Evolutionary conservation across 2,797 vertebrate genomes (phyloP).

Genomic region (Ctenopoma kingsleyae): DNA sequence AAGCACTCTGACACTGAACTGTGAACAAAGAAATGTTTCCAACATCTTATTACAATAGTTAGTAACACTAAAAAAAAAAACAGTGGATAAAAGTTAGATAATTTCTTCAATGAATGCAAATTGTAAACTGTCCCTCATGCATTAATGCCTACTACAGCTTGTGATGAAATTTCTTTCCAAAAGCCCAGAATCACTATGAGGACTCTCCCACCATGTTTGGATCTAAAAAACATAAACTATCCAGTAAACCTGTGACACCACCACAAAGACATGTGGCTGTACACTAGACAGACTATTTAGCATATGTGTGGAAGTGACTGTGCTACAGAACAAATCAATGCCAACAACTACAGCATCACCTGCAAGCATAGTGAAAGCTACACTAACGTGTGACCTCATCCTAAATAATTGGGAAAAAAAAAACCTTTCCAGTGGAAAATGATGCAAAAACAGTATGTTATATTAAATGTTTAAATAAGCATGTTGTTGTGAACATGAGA

Average conservation of each 20-base stretch:
- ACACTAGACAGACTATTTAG: conserved; percentile 16
- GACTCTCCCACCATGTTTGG: background rate
- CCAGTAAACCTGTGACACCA: conserved; percentile 33
- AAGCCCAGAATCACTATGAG: conserved; percentile 12
- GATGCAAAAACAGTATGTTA: conserved; percentile 33
- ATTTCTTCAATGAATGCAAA: conserved; percentile 12
- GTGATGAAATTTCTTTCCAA: conserved; percentile 29
- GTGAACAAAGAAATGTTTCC: background rate
- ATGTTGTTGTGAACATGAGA: conserved; percentile 35
- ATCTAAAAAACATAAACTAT: conserved; percentile 19
- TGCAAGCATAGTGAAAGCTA: conserved; percentile 29
- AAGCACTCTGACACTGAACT: conserved; percentile 53
- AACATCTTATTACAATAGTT: conserved; percentile 22
- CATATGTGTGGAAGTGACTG: conserved; percentile 24
- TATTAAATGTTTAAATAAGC: conserved; percentile 39
- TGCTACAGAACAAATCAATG: conserved; percentile 28
- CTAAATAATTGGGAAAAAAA: conserved; percentile 37
- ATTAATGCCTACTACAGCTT: conserved; percentile 27
- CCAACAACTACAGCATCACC: conserved; percentile 20
- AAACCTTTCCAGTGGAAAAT: conserved; percentile 42
- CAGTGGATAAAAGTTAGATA: background rate
- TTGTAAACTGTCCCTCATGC: conserved; percentile 53
- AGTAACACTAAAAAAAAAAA: conserved; percentile 19
- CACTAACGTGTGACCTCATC: conserved; percentile 27
- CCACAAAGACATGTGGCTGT: conserved; percentile 25